These are phyloP conservation scores for Prosapia bicincta DNA, from an alignment of 2,888 invertebrate species.

Conservation along the genomic window DNA sequence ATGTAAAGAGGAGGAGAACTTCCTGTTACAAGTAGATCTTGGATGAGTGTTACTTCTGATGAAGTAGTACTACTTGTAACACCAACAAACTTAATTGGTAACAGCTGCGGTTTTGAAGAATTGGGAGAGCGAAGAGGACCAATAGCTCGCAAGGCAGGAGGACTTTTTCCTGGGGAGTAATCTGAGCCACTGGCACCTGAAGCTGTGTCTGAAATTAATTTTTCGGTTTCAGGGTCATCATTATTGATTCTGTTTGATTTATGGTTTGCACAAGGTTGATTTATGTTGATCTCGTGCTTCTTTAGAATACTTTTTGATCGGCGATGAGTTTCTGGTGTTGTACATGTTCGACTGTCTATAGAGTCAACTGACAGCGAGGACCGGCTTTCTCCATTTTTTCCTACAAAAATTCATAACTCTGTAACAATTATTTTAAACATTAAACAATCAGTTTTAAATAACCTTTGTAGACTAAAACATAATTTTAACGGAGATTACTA, in stretches of 20 bases:
- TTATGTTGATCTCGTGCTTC: conserved; percentile 59
- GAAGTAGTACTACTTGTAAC: conserved; percentile 42
- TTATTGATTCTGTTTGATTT: conserved; percentile 46
- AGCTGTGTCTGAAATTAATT: conserved; percentile 63
- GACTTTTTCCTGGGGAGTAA: conserved; percentile 42
- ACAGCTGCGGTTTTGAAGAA: conserved; percentile 39
- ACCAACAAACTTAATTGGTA: conserved; percentile 45
- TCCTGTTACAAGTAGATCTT: conserved; percentile 45
- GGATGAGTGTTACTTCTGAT: conserved; percentile 46
- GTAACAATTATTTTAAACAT: too few relatives aligned
- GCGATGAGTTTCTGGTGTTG: conserved; percentile 61
- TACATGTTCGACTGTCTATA: conserved; percentile 59
- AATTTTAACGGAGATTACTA: too few relatives aligned
- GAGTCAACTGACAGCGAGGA: conserved; percentile 67
- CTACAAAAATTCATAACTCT: conserved; percentile 40
- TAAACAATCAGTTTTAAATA: too few relatives aligned
- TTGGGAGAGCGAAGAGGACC: conserved; percentile 36
- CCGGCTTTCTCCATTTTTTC: conserved; percentile 58
- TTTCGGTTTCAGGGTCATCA: conserved; percentile 71
- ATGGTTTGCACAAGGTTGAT: conserved; percentile 40
- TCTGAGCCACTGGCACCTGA: conserved; percentile 55
- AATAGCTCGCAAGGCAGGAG: conserved; percentile 28
- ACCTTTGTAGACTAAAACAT: too few relatives aligned
- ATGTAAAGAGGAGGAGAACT: conserved; percentile 48
- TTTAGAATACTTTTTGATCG: conserved; percentile 74